Conservation (phyloP, 2,797 vertebrate genomes). For the Trichosurus vulpecula region DNA sequence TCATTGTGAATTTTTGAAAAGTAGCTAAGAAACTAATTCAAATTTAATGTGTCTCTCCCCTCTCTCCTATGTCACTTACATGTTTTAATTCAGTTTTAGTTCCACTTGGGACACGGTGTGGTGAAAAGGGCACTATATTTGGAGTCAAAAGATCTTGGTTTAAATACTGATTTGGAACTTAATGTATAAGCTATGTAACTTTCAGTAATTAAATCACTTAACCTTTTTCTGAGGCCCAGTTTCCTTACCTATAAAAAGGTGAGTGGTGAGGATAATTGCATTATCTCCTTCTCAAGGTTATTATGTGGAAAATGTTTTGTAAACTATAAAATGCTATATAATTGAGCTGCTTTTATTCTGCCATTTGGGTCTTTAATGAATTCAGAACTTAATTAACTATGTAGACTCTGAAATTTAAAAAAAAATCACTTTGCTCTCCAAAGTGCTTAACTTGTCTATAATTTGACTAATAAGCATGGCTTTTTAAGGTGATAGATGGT, state of each 20-base stretch:
- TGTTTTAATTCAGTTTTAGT: background rate
- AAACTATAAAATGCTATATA: background rate
- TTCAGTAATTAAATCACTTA: background rate
- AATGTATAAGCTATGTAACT: background rate
- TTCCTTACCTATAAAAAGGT: background rate
- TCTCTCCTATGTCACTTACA: background rate
- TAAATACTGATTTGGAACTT: background rate
- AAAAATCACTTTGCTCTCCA: slow-evolving; percentile 24
- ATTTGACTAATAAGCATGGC: background rate
- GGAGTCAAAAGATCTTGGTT: background rate
- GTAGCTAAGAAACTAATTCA: slow-evolving; percentile 17
- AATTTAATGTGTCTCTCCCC: background rate
- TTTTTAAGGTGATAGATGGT: slow-evolving; percentile 24
- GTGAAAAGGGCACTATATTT: background rate
- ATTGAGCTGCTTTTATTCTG: background rate
- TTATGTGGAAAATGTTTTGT: background rate
- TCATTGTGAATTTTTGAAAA: slow-evolving; percentile 24
- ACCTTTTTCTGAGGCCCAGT: background rate
- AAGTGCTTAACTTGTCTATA: background rate
- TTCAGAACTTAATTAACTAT: slow-evolving; percentile 15
- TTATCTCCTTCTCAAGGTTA: background rate
- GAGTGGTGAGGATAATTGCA: background rate
- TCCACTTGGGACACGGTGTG: background rate
- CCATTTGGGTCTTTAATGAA: slow-evolving; percentile 13
- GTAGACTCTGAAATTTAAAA: slow-evolving; percentile 30